Base-by-base conservation (phyloP, 1,140 invertebrate genomes). In the Meteorus sp. region DNA sequence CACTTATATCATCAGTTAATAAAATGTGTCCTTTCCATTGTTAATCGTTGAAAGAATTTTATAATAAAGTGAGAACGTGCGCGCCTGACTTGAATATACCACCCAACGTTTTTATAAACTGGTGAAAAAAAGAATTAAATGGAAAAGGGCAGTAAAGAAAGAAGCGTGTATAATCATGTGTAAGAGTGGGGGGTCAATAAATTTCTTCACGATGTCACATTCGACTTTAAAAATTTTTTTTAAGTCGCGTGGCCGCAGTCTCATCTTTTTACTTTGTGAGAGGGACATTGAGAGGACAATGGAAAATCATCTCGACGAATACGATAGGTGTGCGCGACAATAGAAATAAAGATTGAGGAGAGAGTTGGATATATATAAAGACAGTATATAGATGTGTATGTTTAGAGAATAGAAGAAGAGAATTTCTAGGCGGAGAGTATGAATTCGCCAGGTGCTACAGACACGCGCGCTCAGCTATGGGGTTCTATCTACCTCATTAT, bases 391-490 rank as follows among this genome's bases (percentile, higher is more conserved):
- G n/a, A n/a, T n/a, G n/a, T n/a, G n/a, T n/a, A n/a, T n/a, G n/a
- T n/a, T n/a, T 27, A 39, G 29, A 37, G 23, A 29, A 35, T 8
- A 25, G 0, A 13, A n/a, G 25, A 56, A 20, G 25, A 56, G 35
- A 56, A n/a, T n/a, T n/a, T n/a, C n/a, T n/a, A n/a, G n/a, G n/a
- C 20, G 44, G 45, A 27, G 27, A 58, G 29, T 59, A 44, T 59
- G 41, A 47, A 63, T 62, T 65, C 25, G 59, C 64, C 68, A 70
- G 68, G 68, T 68, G 68, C 60, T 51, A n/a, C n/a, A 59, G 64
- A 66, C 61, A 66, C 64, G 63, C 62, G 68, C 58, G 33, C 27
- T 60, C 56, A 50, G 55, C 59, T 51, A 39, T 47, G 52, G 39
- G 43, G 48, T n/a, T n/a, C n/a, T n/a, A n/a, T n/a, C n/a, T 37